These are phyloP conservation scores for Arrhamphus sclerolepis DNA, from an alignment of 2,797 vertebrate species.

Conservation along the genomic window DNA sequence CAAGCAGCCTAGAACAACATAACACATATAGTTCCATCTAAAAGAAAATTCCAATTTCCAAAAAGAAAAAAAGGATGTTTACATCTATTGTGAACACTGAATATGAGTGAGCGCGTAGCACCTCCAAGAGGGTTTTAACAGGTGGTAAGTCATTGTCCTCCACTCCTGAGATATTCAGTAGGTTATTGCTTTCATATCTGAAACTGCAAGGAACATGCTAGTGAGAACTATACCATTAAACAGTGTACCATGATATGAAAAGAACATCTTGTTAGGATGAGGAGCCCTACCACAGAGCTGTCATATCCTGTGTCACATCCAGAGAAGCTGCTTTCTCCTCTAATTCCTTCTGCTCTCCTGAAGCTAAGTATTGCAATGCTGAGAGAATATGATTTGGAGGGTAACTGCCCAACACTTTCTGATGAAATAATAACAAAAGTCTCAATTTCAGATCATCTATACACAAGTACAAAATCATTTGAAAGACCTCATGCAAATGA, in stretches of 20 bases:
- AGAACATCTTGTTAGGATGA: background rate
- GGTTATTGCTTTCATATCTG: constrained; percentile 70
- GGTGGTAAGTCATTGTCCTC: constrained; percentile 73
- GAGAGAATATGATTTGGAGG: constrained; percentile 81
- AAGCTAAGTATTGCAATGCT: constrained; percentile 78
- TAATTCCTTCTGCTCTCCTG: constrained; percentile 72
- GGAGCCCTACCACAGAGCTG: constrained; percentile 69
- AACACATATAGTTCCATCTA: constrained; percentile 16
- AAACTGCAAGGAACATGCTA: constrained; percentile 66
- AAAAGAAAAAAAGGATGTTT: background rate
- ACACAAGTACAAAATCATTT: constrained; percentile 1
- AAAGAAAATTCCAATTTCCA: background rate
- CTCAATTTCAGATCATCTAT: background rate
- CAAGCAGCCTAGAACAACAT: constrained; percentile 76
- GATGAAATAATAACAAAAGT: constrained; percentile 28
- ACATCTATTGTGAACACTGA: background rate
- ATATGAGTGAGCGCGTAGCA: constrained; percentile 38
- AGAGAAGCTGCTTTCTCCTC: constrained; percentile 72
- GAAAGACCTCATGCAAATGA: background rate
- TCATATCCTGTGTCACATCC: constrained; percentile 73
- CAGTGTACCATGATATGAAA: background rate
- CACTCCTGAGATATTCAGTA: constrained; percentile 75
- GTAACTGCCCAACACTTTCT: constrained; percentile 75
- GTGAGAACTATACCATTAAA: background rate
- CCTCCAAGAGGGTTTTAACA: constrained; percentile 79